Evolutionary conservation across 2,888 invertebrate species (phyloP), one percentile per base, ranked within the genome.

Genomic region (Euplexia lucipara): DNA sequence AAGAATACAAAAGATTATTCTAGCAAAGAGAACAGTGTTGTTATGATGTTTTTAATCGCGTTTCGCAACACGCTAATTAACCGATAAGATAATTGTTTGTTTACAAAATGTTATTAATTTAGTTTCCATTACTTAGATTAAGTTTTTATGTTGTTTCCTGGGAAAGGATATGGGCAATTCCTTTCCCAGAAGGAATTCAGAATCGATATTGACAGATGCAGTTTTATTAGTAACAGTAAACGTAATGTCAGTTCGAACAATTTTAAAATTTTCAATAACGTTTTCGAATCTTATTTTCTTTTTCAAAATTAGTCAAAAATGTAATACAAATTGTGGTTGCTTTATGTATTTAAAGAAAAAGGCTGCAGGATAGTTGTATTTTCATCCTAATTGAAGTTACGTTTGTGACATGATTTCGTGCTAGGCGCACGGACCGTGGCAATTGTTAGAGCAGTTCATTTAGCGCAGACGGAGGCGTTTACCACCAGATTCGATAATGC

Each of bases 401-500:
- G n/a, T n/a, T n/a, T n/a, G n/a, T n/a, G n/a, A n/a, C n/a, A n/a
- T n/a, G n/a, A n/a, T n/a, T n/a, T n/a, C n/a, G n/a, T n/a, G n/a
- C n/a, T n/a, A n/a, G n/a, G n/a, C n/a, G n/a, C n/a, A n/a, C n/a
- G n/a, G 22, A 41, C 42, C 48, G 47, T 37, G 30, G 51, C 42
- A 35, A 41, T 18, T 45, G 49, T 61, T 37, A 44, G 47, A 48
- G 48, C 48, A 49, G 57, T 69, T 52, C 53, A 37, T 51, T 61
- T 45, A 68, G 66, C 54, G 59, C 57, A 49, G 75, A 75, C 61
- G 72, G 42, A 61, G 76, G 63, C 65, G 76, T 82, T 83, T 79
- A 82, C 79, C 79, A 79, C 71, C 71, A 75, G 84, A 76, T 84
- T 78, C 78, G 83, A 84, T 86, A 86, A 73, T 83, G 79, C 83